phyloP scores from a whole-genome alignment of 2,113 vertebrate species.

The Neolamprologus fasciatus region DNA sequence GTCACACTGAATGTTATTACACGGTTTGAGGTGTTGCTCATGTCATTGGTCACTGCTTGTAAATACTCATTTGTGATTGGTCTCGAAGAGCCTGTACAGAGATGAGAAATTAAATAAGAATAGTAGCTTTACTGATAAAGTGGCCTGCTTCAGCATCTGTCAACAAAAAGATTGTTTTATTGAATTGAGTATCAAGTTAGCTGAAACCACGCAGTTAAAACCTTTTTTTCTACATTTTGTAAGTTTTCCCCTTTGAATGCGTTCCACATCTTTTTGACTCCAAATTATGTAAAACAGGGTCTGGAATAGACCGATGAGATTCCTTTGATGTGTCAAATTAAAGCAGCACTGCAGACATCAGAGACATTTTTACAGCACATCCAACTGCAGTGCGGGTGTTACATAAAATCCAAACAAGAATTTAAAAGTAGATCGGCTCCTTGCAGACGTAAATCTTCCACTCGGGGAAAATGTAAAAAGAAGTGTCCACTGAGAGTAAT shows the following conservation, averaged over 20 bases:
- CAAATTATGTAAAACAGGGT: constrained; percentile 14
- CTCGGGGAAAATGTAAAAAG: neutral
- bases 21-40: constrained; percentile 68
- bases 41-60: constrained; percentile 79
- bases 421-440: constrained; percentile 27
- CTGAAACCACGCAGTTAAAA: neutral
- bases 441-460: neutral
- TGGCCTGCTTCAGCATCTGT: neutral
- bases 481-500: neutral
- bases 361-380: constrained; percentile 27
- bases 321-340: constrained; percentile 46
- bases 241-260: neutral
- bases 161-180: neutral
- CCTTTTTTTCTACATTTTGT: neutral
- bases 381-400: constrained; percentile 10
- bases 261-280: constrained; percentile 1
- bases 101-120: neutral
- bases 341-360: constrained; percentile 30
- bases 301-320: neutral
- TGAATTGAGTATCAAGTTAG: neutral
- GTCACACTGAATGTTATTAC: constrained; percentile 73
- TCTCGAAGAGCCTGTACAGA: constrained; percentile 69
- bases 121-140: neutral
- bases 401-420: constrained; percentile 30
- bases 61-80: constrained; percentile 74